These are phyloP conservation scores for Tetheella fluctuosa DNA, from an alignment of 2,888 invertebrate genomes.

Conservation along the genomic window DNA sequence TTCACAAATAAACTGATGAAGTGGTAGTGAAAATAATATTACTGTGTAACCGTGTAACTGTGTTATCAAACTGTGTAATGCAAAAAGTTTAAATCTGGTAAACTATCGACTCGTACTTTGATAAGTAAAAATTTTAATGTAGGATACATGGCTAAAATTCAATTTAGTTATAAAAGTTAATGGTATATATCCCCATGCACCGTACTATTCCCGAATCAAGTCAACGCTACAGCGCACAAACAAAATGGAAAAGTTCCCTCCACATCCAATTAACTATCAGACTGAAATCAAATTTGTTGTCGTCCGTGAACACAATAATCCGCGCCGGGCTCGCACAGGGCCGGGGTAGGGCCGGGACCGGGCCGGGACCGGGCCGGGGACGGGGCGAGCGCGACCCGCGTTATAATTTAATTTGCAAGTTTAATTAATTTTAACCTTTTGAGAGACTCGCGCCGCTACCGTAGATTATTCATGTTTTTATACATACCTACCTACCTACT, in stretches of 20 bases:
- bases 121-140: no score
- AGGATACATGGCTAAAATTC: no score
- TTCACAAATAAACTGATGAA: no score
- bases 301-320: constrained; percentile 33
- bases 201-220: not conserved
- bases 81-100: no score
- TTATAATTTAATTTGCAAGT: constrained; percentile 67
- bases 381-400: constrained; percentile 29
- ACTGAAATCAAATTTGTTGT: constrained; percentile 37
- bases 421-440: constrained; percentile 70
- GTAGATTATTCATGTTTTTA: constrained; percentile 41
- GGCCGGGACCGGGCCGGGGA: constrained; percentile 14
- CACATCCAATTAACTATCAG: constrained; percentile 37
- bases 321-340: not conserved
- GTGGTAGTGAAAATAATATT: no score
- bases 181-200: no score
- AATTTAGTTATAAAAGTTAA: no score
- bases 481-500: not conserved
- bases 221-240: not conserved
- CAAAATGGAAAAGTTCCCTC: constrained; percentile 11
- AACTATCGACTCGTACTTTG: no score
- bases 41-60: no score
- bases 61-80: no score
- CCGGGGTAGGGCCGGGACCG: constrained; percentile 14
- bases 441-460: constrained; percentile 37